phyloP scores from a whole-genome alignment of 2,888 invertebrate genomes.

The Osedax fenrisi region DNA sequence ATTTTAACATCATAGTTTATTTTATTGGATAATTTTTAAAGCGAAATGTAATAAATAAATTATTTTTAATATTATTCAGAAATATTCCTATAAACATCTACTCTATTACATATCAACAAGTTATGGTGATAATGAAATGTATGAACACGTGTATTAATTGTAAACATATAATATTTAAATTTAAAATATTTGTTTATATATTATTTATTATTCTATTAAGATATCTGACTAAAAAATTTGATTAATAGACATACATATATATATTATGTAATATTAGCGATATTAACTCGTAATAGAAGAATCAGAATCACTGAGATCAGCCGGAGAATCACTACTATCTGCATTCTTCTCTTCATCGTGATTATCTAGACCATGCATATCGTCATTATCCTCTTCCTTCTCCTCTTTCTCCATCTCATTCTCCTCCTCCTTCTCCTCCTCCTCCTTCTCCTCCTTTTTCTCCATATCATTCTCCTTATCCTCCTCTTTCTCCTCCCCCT shows the following conservation, averaged over 20 bases:
- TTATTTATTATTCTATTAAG: not conserved
- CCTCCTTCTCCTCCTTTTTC: not conserved
- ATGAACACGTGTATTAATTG: too few relatives aligned
- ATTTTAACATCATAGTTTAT: too few relatives aligned
- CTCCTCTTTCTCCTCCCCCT: not conserved
- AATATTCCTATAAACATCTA: too few relatives aligned
- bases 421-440: not conserved
- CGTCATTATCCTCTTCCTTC: not conserved
- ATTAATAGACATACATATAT: too few relatives aligned
- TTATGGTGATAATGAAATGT: too few relatives aligned
- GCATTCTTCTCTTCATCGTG: not conserved
- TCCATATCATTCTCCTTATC: not conserved
- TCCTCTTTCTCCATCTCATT: not conserved
- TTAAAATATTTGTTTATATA: not conserved
- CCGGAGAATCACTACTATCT: not conserved
- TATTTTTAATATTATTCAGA: too few relatives aligned
- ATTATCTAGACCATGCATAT: not conserved
- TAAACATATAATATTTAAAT: not conserved
- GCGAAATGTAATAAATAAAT: too few relatives aligned
- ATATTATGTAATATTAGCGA: too few relatives aligned
- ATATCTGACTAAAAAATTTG: too few relatives aligned
- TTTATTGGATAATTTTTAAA: too few relatives aligned
- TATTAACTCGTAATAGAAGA: not conserved
- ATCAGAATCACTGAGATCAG: not conserved
- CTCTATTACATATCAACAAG: too few relatives aligned